Conservation (phyloP, 2,888 invertebrate species). For the Ceramica pisi region DNA sequence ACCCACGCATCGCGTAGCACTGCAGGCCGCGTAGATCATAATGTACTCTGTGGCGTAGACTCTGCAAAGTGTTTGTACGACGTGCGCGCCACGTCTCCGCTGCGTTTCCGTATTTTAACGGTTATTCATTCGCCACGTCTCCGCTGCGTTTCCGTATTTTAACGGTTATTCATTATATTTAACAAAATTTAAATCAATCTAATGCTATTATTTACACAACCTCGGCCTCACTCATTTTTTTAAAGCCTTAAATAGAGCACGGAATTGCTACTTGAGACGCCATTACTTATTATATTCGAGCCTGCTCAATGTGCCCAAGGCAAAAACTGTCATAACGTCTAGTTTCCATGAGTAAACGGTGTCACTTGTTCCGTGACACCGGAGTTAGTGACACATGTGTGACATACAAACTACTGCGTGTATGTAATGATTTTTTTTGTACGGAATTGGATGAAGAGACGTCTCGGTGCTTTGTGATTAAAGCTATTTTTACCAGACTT, state of each 20-base stretch:
- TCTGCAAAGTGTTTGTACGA: not conserved
- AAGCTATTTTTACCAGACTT: too few species aligned
- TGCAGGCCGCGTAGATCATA: too few species aligned
- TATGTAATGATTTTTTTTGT: too few species aligned
- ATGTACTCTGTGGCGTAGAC: too few species aligned
- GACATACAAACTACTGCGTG: too few species aligned
- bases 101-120: not conserved
- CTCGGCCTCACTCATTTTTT: slow-evolving; percentile 9
- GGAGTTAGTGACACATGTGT: too few species aligned
- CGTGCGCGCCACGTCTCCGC: too few species aligned
- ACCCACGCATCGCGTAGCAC: not conserved
- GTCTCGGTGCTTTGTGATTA: too few species aligned
- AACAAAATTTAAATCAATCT: not conserved
- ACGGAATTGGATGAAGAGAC: too few species aligned
- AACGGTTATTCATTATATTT: not conserved
- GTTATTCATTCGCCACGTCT: not conserved
- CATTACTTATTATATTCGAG: not conserved
- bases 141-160: not conserved
- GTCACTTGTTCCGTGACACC: not conserved
- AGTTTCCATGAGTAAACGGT: not conserved
- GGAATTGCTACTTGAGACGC: not conserved
- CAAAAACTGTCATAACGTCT: not conserved
- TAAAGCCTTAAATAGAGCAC: slow-evolving; percentile 12
- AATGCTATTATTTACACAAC: not conserved
- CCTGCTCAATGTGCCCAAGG: not conserved